Base-by-base conservation (phyloP, 2,797 vertebrate species). In the Acrossocheilus fasciatus region DNA sequence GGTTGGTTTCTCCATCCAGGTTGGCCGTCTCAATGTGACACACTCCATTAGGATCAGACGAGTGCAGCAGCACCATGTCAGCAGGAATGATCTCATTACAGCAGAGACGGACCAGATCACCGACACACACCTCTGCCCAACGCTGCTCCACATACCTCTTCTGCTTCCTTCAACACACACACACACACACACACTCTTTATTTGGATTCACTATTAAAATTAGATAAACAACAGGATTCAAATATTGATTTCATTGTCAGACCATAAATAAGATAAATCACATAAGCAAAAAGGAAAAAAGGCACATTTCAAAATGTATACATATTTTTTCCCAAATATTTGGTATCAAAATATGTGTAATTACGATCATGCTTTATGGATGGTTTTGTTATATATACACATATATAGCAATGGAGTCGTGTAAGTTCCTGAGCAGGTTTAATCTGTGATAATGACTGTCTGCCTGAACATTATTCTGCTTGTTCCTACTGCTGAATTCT, bases 61-160 rank as follows among this genome's bases (percentile, higher is more conserved):
- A 97, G 87, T 97, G 96, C 12, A 99, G 94, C 88, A 99, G 92
- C 77, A 99, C 93, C 95, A 99, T 95, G 88, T 99, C 98, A 66
- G 98, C 97, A 43, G 98, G 98, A 90, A 98, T 95, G 76, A 97
- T 95, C 87, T 99, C 97, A n/a, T 99, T 98, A 89, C 97, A 97
- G 52, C 95, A 96, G 77, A 99, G 96, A n/a, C 93, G 95, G 39
- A 99, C 91, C 6, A 99, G 97, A 92, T 99, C 97, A 1, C 98
- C 98, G 8, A 99, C 98, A 0, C 81, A 92, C 26, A 99, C 94
- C 4, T 98, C 96, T 91, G 98, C 97, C 98, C 98, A 99, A 88
- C 92, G 88, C 20, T 87, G 90, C 43, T 96, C 94, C 34, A 94
- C 1, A n/a, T 98, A 99, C 54, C 87, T 91, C 82, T 94, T 95